phyloP scores from a whole-genome alignment of 30 jellyfish, hydroid and myxozoan species.

The Turritopsis rubra region DNA sequence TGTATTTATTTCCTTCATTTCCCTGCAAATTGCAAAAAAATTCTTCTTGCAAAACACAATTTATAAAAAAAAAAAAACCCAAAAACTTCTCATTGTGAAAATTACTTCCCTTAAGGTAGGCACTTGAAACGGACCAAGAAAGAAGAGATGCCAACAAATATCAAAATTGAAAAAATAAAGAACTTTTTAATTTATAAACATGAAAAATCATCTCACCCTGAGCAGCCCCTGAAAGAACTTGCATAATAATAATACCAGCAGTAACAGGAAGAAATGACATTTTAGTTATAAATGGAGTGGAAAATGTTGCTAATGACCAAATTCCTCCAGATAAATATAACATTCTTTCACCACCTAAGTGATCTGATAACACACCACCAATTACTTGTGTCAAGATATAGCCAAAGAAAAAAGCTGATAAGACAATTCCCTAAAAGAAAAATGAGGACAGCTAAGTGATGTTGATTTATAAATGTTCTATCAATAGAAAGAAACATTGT shows the following conservation, averaged over 20 bases:
- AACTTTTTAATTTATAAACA: too few species aligned
- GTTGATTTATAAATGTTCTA: too few species aligned
- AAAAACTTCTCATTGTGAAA: too few species aligned
- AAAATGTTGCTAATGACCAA: slow-evolving; percentile 66
- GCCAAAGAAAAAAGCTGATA: slow-evolving; percentile 92
- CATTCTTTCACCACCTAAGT: slow-evolving; percentile 80
- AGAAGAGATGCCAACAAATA: background rate
- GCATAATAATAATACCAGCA: slow-evolving; percentile 53
- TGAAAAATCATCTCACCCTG: slow-evolving; percentile 48
- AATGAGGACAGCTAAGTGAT: too few species aligned
- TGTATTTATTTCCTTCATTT: too few species aligned
- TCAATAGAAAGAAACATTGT: too few species aligned
- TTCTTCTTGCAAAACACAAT: too few species aligned
- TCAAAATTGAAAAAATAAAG: background rate
- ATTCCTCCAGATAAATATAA: slow-evolving; percentile 47
- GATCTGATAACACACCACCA: slow-evolving; percentile 90
- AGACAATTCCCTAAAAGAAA: slow-evolving; percentile 60
- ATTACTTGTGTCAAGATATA: slow-evolving; percentile 83
- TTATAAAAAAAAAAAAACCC: too few species aligned
- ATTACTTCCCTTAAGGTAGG: too few species aligned
- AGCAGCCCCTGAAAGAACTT: slow-evolving; percentile 88
- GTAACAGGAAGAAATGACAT: slow-evolving; percentile 51
- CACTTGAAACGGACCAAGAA: too few species aligned
- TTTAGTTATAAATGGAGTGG: slow-evolving; percentile 48
- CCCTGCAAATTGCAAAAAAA: too few species aligned